Evolutionary conservation across 2,888 invertebrate genomes (phyloP).

Genomic region (Cheilosia vulpina): DNA sequence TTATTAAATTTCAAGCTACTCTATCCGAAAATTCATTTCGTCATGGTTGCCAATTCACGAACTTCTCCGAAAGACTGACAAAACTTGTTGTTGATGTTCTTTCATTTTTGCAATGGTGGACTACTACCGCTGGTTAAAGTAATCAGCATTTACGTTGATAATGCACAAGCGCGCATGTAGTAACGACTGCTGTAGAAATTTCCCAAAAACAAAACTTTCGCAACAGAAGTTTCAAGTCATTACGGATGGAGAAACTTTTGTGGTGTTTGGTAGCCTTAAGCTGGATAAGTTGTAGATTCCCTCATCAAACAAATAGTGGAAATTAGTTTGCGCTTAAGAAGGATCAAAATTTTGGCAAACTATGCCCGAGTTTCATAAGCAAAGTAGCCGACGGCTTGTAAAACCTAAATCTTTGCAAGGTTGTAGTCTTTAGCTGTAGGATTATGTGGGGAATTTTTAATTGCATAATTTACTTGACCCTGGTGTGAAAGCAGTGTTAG

Average conservation of each 20-base stretch:
- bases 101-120: conserved; percentile 5
- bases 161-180: conserved; percentile 13
- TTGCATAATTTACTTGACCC: too few species aligned
- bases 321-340: conserved; percentile 32
- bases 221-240: not conserved
- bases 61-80: not conserved
- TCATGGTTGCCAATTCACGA: not conserved
- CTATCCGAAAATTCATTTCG: conserved; percentile 12
- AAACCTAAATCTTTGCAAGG: not conserved
- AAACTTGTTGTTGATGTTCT: conserved; percentile 7
- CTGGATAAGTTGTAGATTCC: not conserved
- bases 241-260: not conserved
- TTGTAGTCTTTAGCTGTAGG: not conserved
- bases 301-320: conserved; percentile 20
- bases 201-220: not conserved
- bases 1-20: conserved; percentile 9
- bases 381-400: not conserved
- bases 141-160: conserved; percentile 38
- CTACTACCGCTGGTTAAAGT: conserved; percentile 32
- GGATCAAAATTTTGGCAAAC: conserved; percentile 12
- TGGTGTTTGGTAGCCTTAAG: not conserved
- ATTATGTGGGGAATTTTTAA: not conserved
- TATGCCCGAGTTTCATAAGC: not conserved
- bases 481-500: not conserved
- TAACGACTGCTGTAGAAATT: conserved; percentile 2